Evolutionary conservation across 2,888 invertebrate genomes (phyloP), one percentile per base, ranked within the genome.

Genomic region (Holacanthella duospinosa): DNA sequence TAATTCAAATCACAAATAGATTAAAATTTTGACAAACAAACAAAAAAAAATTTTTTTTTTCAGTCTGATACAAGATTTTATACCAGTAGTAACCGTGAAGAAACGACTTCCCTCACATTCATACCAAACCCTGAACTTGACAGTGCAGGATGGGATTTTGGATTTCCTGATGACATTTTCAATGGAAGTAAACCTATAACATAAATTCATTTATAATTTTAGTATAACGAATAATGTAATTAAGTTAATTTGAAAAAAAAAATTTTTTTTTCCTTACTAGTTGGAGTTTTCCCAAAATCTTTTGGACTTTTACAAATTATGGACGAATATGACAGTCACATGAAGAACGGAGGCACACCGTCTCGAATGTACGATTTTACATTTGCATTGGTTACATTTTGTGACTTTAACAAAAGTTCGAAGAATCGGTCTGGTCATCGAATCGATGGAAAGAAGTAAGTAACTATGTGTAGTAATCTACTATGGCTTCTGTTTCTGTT

Each of bases 341-440:
- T 3, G 12, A 24, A 16, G 12, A 4, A 55, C 3, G 55, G 27
- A 26, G 26, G 26, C 21, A 27, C 3, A 9, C 4, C 21, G 6
- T 55, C 55, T 9, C 21, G 55, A 55, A 55, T 55, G 55, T 55
- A 55, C 27, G 55, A 55, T 25, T 55, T 55, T 26, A 55, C 26
- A 4, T 26, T 6, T 55, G 55, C 55, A 12, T 27, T 25, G 25
- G 9, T 55, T 6, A 24, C 55, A 6, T 55, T 25, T 19, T 55
- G 55, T 55, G 55, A 55, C 26, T 55, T 25, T 55, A 12, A 21
- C 21, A 24, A 55, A 55, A 26, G 4, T 4, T 55, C 26, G 9
- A 9, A 24, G 12, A 25, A 55, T 2, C 55, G 55, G 4, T 55
- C 55, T 4, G 26, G 26, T 6, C 55, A 55, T 55, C 55, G 26